Evolutionary conservation across 2,797 vertebrate genomes (phyloP).

Genomic region (Coluber constrictor): DNA sequence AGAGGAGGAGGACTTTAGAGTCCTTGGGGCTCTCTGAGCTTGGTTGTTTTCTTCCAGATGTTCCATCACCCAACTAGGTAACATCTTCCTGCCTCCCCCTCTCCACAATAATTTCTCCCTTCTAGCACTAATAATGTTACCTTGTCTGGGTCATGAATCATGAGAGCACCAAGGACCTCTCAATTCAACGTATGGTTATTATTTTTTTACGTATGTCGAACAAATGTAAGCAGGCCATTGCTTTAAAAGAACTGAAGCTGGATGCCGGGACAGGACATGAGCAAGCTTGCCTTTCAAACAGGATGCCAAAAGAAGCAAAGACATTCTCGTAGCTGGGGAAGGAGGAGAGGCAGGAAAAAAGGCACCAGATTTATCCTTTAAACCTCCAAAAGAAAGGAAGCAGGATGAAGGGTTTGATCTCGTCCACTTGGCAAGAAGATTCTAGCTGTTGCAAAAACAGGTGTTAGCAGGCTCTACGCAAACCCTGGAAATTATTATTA

Average conservation of each 20-base stretch:
- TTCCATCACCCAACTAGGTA: too few species aligned
- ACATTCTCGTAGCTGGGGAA: neutral
- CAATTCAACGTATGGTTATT: neutral
- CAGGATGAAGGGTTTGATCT: neutral
- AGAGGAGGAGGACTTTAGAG: too few species aligned
- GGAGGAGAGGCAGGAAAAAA: neutral
- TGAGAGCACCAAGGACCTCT: neutral
- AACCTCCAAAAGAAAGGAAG: neutral
- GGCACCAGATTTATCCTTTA: neutral
- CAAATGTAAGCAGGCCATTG: neutral
- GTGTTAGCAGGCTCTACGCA: neutral
- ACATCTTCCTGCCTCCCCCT: too few species aligned
- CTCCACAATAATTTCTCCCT: too few species aligned
- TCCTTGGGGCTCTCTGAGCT: too few species aligned
- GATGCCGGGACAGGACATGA: neutral
- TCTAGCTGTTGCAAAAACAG: neutral
- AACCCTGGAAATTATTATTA: neutral
- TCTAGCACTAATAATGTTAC: too few species aligned
- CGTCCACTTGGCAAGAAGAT: neutral
- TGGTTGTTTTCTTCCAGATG: too few species aligned
- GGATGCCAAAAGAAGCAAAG: neutral
- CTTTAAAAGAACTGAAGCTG: neutral
- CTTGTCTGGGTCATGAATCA: neutral
- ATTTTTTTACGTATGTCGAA: neutral
- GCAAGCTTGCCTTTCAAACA: neutral